These are phyloP conservation scores for Tetranychus piercei DNA, from an alignment of 2,888 invertebrate species.

Conservation along the genomic window DNA sequence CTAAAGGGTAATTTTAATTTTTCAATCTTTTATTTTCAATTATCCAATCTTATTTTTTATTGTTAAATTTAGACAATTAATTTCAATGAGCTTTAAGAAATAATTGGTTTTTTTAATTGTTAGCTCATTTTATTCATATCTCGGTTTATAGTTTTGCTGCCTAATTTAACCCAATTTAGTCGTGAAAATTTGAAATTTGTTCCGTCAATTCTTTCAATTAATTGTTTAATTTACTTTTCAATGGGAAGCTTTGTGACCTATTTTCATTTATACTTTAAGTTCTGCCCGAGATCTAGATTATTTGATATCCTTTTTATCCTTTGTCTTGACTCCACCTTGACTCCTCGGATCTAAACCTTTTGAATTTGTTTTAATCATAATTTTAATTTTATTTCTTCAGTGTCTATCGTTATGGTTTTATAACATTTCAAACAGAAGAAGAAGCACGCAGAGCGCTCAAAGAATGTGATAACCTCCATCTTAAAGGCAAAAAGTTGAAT, in stretches of 20 bases:
- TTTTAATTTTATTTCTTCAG: not conserved
- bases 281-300: not conserved
- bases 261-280: not conserved
- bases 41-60: not conserved
- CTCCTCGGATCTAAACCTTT: not conserved
- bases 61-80: not conserved
- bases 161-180: not conserved
- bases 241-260: too few relatives aligned
- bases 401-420: constrained; percentile 48
- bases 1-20: constrained; percentile 47
- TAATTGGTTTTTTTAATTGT: too few relatives aligned
- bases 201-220: not conserved
- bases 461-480: constrained; percentile 51
- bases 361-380: not conserved
- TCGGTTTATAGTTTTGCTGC: too few relatives aligned
- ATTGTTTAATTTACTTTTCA: too few relatives aligned
- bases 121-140: too few relatives aligned
- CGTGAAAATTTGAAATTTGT: not conserved
- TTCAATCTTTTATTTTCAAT: not conserved
- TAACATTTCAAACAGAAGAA: constrained; percentile 67
- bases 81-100: too few relatives aligned
- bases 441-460: constrained; percentile 55
- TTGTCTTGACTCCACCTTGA: not conserved
- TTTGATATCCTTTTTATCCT: not conserved
- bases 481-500: constrained; percentile 60